phyloP scores from a whole-genome alignment of 2,113 vertebrate species.

The Gnathonemus longibarbis region DNA sequence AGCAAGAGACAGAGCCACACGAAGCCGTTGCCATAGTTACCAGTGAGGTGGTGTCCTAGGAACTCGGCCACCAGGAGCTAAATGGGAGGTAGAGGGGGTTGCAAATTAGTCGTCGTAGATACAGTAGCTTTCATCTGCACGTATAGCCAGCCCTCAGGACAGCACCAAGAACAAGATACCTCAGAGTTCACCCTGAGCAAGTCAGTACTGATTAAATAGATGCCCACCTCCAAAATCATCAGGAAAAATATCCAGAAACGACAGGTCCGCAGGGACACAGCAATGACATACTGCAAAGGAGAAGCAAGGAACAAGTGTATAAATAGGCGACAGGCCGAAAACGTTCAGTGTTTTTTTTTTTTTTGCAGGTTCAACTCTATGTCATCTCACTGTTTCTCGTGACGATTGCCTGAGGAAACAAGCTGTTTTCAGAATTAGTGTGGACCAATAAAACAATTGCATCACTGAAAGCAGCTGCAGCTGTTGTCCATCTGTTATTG shows the following conservation, averaged over 20 bases:
- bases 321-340: not conserved
- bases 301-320: not conserved
- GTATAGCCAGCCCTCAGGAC: not conserved
- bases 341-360: not conserved
- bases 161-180: not conserved
- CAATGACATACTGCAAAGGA: constrained; percentile 37
- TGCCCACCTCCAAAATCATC: constrained; percentile 45
- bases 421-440: not conserved
- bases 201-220: not conserved
- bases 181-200: not conserved
- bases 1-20: constrained; percentile 41
- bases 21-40: constrained; percentile 38
- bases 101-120: not conserved
- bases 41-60: constrained; percentile 34
- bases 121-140: not conserved
- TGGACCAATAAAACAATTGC: not conserved
- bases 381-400: not conserved
- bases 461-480: not conserved
- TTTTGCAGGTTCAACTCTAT: not conserved
- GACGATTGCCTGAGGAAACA: not conserved
- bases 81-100: constrained; percentile 13
- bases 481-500: not conserved
- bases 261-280: constrained; percentile 44
- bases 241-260: constrained; percentile 43
- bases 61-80: constrained; percentile 37